Conservation (phyloP, 2,113 vertebrate species). For the Rhinoderma darwinii region DNA sequence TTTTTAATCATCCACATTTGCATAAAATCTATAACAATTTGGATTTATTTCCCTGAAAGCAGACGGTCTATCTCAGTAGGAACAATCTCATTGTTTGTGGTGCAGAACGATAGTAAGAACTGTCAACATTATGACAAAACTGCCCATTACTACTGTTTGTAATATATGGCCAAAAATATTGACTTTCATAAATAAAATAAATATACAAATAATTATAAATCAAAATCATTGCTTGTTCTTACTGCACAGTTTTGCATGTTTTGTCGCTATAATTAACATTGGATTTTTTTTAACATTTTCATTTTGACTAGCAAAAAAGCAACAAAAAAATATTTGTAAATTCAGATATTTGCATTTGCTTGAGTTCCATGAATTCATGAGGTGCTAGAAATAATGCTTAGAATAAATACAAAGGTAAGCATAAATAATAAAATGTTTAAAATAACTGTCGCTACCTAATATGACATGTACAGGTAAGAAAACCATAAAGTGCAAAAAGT, state of each 20-base stretch:
- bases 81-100: constrained; percentile 51
- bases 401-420: no score
- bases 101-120: constrained; percentile 50
- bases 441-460: no score
- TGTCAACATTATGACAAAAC: constrained; percentile 42
- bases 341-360: background rate
- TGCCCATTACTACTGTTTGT: constrained; percentile 23
- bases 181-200: background rate
- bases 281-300: background rate
- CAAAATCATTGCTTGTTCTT: background rate
- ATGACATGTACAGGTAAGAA: no score
- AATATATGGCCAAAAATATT: constrained; percentile 19
- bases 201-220: constrained; percentile 14
- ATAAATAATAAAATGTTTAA: no score
- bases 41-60: constrained; percentile 52
- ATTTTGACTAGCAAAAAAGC: background rate
- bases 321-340: background rate
- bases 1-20: constrained; percentile 48
- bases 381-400: background rate
- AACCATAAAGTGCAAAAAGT: no score
- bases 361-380: background rate
- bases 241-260: background rate
- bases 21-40: constrained; percentile 53
- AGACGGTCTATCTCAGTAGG: constrained; percentile 53
- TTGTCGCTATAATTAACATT: background rate